phyloP scores from a whole-genome alignment of 1,140 invertebrate species.

The Leptopilina boulardi region DNA sequence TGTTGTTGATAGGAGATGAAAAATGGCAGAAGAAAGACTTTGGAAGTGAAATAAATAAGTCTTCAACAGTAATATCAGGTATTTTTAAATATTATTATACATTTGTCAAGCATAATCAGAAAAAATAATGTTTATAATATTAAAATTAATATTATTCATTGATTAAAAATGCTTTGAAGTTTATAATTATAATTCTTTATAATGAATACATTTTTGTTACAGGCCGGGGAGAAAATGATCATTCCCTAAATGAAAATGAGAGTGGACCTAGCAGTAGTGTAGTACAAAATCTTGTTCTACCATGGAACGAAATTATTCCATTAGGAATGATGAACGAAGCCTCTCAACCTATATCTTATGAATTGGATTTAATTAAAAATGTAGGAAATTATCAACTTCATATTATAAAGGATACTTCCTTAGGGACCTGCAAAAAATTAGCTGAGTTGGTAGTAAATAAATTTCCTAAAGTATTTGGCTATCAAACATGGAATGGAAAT shows the following conservation, averaged over 20 bases:
- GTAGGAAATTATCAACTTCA: background rate
- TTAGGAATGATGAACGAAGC: background rate
- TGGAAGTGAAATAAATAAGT: background rate
- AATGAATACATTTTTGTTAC: background rate
- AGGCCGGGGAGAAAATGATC: background rate
- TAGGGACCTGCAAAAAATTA: background rate
- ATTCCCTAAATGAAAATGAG: too few relatives aligned
- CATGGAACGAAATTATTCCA: background rate
- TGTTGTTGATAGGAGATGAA: background rate
- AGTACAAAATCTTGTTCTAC: background rate
- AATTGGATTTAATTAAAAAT: background rate
- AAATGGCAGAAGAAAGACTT: background rate
- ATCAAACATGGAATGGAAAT: too few relatives aligned
- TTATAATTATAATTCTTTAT: too few relatives aligned
- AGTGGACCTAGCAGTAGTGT: background rate
- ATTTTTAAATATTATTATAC: too few relatives aligned
- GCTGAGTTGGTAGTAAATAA: too few relatives aligned
- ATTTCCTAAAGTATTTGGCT: too few relatives aligned
- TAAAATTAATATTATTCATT: too few relatives aligned
- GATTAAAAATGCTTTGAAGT: too few relatives aligned
- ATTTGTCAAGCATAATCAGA: too few relatives aligned
- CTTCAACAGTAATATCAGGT: too few relatives aligned
- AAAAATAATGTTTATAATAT: too few relatives aligned
- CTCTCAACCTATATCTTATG: background rate
- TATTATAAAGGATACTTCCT: background rate